Base-by-base conservation (phyloP, 2,113 vertebrate species). In the Pontoporia blainvillei region DNA sequence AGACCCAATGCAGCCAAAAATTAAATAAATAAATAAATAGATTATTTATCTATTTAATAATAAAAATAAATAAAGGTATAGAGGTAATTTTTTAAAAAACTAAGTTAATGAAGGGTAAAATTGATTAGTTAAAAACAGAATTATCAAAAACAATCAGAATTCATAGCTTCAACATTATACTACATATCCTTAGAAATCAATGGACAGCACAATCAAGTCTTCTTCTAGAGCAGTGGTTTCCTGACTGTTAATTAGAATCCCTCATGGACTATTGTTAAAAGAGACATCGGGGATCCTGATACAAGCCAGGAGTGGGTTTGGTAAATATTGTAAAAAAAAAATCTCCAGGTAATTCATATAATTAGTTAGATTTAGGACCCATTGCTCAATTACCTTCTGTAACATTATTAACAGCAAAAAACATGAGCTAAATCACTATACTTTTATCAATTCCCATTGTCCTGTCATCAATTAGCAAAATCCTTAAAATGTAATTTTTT, bases 281-380 rank as follows among this genome's bases (percentile, higher is more conserved):
- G 10, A 92, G 25, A 36, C 15, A 34, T 25, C 57, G 20, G 61
- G 46, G 17, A 44, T 25, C 0, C 36, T 31, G 5, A 78, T 66
- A 8, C 3, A 75, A 6, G 6, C 2, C 39, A 27, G 9, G 12
- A 11, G 31, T 15, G 5, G 2, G 17, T 52, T 18, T 61, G 2
- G 6, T 29, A 61, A 96, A 73, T 57, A 59, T 8, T 57, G 18
- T 11, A 18, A 31, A 73, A 64, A 64, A 71, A 75, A 62, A 1
- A 12, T 36, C 18, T 10, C 31, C 14, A 59, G 18, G 18, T 49
- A 57, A 90, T 71, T 79, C 25, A 66, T 20, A 75, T 82, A 92
- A 57, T 90, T 34, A 52, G 11, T 54, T 14, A 87, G 9, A 46
- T 34, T 64, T 93, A 64, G 18, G 20, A 8, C 9, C 3, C 7